Conservation (phyloP, 2,888 invertebrate genomes). For the Ichneumon xanthorius region DNA sequence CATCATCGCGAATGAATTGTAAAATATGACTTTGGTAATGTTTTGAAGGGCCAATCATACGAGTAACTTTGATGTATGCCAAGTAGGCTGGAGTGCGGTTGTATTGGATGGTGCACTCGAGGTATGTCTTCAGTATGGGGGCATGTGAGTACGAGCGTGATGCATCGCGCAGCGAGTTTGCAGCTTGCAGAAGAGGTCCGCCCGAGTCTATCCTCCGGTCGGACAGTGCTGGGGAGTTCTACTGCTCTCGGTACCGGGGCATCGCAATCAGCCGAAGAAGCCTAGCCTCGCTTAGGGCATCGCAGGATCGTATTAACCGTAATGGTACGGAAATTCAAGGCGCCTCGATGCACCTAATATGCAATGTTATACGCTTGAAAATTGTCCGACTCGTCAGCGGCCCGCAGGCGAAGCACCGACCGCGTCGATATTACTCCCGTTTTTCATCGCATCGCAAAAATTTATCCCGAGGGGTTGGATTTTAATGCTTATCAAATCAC, state of each 20-base stretch:
- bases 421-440: slow-evolving; percentile 35
- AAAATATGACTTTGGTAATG: slow-evolving; percentile 12
- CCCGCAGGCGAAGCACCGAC: slow-evolving; percentile 34
- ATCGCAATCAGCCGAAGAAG: slow-evolving; percentile 74
- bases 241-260: slow-evolving; percentile 44
- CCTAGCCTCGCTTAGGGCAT: slow-evolving; percentile 60
- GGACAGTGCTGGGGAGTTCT: slow-evolving; percentile 9
- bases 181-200: neutral
- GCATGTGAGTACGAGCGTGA: slow-evolving; percentile 26
- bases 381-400: slow-evolving; percentile 46
- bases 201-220: slow-evolving; percentile 34
- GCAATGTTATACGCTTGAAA: slow-evolving; percentile 41
- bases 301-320: slow-evolving; percentile 78
- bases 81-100: slow-evolving; percentile 7
- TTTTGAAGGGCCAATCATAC: slow-evolving; percentile 17
- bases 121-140: neutral
- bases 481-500: slow-evolving; percentile 39
- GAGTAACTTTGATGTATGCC: slow-evolving; percentile 23
- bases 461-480: neutral
- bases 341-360: slow-evolving; percentile 32
- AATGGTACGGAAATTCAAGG: slow-evolving; percentile 76
- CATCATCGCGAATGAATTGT: neutral
- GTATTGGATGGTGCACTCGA: slow-evolving; percentile 3
- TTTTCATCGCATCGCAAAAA: slow-evolving; percentile 31
- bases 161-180: slow-evolving; percentile 14